These are phyloP conservation scores for Setophaga coronata DNA, from an alignment of 2,113 vertebrate genomes.

Conservation along the genomic window DNA sequence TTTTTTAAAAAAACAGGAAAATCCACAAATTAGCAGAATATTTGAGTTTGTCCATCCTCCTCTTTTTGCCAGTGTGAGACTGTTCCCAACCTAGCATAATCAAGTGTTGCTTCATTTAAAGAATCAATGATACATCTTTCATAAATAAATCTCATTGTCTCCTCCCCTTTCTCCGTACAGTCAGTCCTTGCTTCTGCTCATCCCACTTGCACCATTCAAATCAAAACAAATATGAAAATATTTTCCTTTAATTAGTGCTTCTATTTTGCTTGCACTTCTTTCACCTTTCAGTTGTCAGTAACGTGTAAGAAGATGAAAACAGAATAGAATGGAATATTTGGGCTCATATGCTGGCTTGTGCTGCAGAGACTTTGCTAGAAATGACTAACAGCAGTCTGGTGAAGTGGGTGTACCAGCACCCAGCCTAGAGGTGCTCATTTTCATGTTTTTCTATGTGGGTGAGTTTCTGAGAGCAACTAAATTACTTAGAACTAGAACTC, in stretches of 20 bases:
- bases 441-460: background rate
- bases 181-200: background rate
- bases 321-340: background rate
- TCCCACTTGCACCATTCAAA: conserved; percentile 1
- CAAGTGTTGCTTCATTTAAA: background rate
- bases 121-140: background rate
- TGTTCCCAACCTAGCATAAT: background rate
- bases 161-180: background rate
- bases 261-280: background rate
- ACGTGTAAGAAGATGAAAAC: background rate
- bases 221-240: conserved; percentile 14
- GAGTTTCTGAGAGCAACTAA: background rate
- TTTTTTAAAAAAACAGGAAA: background rate
- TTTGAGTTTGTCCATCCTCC: background rate
- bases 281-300: conserved; percentile 16
- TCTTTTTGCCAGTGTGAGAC: background rate
- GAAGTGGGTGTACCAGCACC: background rate
- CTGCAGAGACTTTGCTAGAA: background rate
- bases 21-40: background rate
- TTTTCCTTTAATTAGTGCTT: conserved; percentile 19
- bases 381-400: conserved; percentile 16
- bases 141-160: background rate
- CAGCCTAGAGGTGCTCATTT: background rate
- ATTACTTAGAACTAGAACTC: background rate
- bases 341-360: background rate